Conservation (phyloP, 2,113 vertebrate genomes). For the Tachysurus fulvidraco region DNA sequence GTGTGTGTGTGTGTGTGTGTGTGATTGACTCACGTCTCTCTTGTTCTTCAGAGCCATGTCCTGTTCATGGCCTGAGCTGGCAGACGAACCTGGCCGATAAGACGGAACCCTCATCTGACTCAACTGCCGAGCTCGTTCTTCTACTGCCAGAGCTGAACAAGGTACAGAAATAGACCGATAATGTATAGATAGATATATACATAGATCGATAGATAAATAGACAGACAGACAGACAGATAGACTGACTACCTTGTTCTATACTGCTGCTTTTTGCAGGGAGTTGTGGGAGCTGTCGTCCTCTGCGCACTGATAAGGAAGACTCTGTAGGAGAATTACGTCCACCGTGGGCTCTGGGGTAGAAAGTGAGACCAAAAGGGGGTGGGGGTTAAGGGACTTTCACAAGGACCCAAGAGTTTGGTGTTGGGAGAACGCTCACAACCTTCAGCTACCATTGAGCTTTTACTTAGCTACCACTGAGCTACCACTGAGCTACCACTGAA, state of each 20-base stretch:
- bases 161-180: neutral
- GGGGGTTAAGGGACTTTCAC: neutral
- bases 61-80: slow-evolving; percentile 88
- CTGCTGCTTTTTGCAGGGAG: slow-evolving; percentile 91
- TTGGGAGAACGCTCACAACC: neutral
- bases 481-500: too few species aligned
- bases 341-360: slow-evolving; percentile 77
- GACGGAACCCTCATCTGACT: slow-evolving; percentile 87
- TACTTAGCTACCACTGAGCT: too few species aligned
- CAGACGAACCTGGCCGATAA: slow-evolving; percentile 87
- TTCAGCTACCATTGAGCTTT: neutral
- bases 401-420: neutral
- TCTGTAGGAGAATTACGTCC: slow-evolving; percentile 81
- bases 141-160: slow-evolving; percentile 83
- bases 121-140: slow-evolving; percentile 90
- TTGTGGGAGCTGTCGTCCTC: slow-evolving; percentile 91
- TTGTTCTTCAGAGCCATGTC: slow-evolving; percentile 84
- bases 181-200: neutral
- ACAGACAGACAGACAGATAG: neutral
- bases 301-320: slow-evolving; percentile 80
- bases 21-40: slow-evolving; percentile 66
- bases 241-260: slow-evolving; percentile 88
- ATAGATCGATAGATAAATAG: neutral
- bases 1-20: neutral
- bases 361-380: neutral